Evolutionary conservation across 2,888 invertebrate genomes (phyloP).

Genomic region (Rhopalosiphum nymphaeae): DNA sequence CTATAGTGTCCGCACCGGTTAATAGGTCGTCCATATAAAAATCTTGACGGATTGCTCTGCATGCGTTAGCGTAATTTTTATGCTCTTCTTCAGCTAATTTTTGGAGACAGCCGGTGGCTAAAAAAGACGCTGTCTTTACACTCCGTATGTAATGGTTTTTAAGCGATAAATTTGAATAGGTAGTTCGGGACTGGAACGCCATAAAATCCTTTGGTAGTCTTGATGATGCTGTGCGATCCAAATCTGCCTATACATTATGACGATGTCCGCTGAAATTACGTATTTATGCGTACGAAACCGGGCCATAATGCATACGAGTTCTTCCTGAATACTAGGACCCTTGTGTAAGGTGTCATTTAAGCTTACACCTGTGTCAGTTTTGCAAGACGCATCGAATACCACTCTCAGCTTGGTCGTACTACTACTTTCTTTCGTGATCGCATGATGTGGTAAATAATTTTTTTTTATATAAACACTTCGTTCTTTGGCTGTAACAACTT

Average conservation of each 20-base stretch:
- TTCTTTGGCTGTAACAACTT: no score
- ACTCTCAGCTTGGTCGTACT: slow-evolving; percentile 3
- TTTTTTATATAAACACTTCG: no score
- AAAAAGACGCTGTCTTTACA: background rate
- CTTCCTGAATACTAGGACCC: slow-evolving; percentile 65
- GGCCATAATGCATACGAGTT: slow-evolving; percentile 62
- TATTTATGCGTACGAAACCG: slow-evolving; percentile 61
- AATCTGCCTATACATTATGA: slow-evolving; percentile 68
- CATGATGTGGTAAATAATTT: slow-evolving; percentile 19
- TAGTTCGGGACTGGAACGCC: slow-evolving; percentile 66
- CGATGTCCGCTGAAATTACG: slow-evolving; percentile 67
- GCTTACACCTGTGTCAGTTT: slow-evolving; percentile 61
- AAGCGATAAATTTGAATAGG: slow-evolving; percentile 66
- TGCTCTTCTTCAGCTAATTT: background rate
- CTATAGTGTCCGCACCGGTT: slow-evolving; percentile 62
- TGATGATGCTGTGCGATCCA: slow-evolving; percentile 65
- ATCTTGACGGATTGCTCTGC: slow-evolving; percentile 52
- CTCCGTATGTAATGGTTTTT: slow-evolving; percentile 1
- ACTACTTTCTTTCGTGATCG: background rate
- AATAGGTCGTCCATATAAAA: slow-evolving; percentile 64
- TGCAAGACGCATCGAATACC: background rate
- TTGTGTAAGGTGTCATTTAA: slow-evolving; percentile 63
- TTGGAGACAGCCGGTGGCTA: background rate
- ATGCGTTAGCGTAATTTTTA: background rate
- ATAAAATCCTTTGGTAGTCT: slow-evolving; percentile 67